Evolutionary conservation across 2,113 vertebrate species (phyloP), one percentile per base, ranked within the genome.

Genomic region (Condylura cristata): DNA sequence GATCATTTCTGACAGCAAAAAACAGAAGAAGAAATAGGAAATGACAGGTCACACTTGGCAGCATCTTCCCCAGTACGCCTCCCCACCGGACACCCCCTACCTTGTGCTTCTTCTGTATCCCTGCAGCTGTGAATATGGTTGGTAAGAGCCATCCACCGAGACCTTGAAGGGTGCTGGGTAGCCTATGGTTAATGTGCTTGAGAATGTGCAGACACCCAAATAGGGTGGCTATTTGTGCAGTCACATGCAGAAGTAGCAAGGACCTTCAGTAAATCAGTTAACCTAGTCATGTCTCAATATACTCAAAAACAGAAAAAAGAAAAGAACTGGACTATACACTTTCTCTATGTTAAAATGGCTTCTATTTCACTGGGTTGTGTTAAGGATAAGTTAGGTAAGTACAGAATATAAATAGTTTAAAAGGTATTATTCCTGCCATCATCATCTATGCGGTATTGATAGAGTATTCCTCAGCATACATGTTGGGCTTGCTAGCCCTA

Each of bases 1-100:
- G 53, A 96, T 94, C 26, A 75, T 89, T 95, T 95, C 66, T 93
- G 97, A 97, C 91, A 86, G 81, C 10, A 68, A 86, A 48, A 89
- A 75, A 78, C 89, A 80, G 58, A 86, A 86, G 48, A 48, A 86
- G 61, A 95, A 93, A 93, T 84, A 63, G 46, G 61, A 89, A 93
- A 86, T 93, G 95, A 81, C 95, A 89, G 86, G 80, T 58, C 56
- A 90, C 12, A 11, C 48, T 44, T 2, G 0, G 18, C 34, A 51
- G 30, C 72, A 30, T 72, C 60, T 78, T 34, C 56, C 30, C n/a
- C n/a, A n/a, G n/a, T n/a, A n/a, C n/a, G n/a, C n/a, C n/a, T n/a
- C n/a, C n/a, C n/a, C n/a, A n/a, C n/a, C n/a, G n/a, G n/a, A n/a
- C n/a, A n/a, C 90, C 56, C 53, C 53, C 65, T n/a, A n/a, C 92